These are phyloP conservation scores for Caprella mutica DNA, from an alignment of 2,888 invertebrate genomes.

Conservation along the genomic window DNA sequence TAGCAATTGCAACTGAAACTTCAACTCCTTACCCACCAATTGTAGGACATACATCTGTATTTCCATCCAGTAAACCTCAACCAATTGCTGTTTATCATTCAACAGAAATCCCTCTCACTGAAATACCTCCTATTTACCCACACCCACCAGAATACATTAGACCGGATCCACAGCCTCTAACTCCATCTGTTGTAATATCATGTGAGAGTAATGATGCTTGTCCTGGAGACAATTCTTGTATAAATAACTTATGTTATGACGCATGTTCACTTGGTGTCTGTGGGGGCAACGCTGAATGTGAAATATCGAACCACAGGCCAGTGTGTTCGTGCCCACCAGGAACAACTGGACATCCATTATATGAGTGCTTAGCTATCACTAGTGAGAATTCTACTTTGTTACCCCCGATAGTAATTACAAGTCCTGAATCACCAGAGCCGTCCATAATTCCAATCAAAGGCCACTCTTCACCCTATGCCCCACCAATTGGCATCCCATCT, in stretches of 20 bases:
- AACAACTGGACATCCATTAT: conserved; percentile 44
- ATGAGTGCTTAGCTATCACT: conserved; percentile 12
- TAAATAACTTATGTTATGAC: conserved; percentile 39
- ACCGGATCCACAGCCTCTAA: conserved; percentile 16
- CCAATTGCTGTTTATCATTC: background rate
- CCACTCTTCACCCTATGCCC: conserved; percentile 59
- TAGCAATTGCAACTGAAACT: conserved; percentile 13
- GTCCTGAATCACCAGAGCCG: conserved; percentile 57
- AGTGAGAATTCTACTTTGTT: conserved; percentile 1
- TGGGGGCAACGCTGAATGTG: conserved; percentile 58
- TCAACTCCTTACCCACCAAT: conserved; percentile 7
- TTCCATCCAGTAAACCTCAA: background rate
- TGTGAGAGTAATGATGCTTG: conserved; percentile 25
- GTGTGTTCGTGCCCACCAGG: conserved; percentile 22
- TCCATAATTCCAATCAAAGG: conserved; percentile 61
- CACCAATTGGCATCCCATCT: conserved; percentile 66
- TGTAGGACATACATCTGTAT: background rate
- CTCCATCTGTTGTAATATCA: conserved; percentile 7
- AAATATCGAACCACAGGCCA: conserved; percentile 54
- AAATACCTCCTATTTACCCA: conserved; percentile 5
- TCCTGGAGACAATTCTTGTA: conserved; percentile 16
- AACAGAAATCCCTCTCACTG: conserved; percentile 8
- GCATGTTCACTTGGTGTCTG: conserved; percentile 46
- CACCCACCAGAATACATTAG: conserved; percentile 7
- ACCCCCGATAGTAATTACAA: conserved; percentile 66